Percentiles rank a stretch among this genome's conserved stretches.
phyloP scores from a whole-genome alignment of 2,113 vertebrate genomes.

The Dermatemys mawii region DNA sequence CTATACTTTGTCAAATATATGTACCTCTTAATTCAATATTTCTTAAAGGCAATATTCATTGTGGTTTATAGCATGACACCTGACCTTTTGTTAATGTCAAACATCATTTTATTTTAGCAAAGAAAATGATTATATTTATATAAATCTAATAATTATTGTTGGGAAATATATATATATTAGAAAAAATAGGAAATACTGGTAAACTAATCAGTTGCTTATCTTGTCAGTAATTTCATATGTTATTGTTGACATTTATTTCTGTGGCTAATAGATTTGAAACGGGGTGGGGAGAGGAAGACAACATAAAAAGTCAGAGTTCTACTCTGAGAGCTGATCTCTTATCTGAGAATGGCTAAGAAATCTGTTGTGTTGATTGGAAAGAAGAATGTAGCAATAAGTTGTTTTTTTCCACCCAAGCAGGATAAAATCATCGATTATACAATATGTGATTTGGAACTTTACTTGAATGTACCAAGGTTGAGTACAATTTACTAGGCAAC shows the following conservation, averaged over 20 bases:
- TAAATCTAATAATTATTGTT: slow-evolving; percentile 79
- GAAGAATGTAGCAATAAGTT: slow-evolving; percentile 52
- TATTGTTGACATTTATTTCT: slow-evolving; percentile 56
- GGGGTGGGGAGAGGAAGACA: background rate
- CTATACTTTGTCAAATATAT: slow-evolving; percentile 82
- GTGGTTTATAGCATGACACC: slow-evolving; percentile 75
- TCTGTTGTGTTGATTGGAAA: slow-evolving; percentile 44
- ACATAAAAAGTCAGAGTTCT: slow-evolving; percentile 6
- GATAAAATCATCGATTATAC: slow-evolving; percentile 26
- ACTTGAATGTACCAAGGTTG: slow-evolving; percentile 54
- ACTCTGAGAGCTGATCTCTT: background rate
- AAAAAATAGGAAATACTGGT: slow-evolving; percentile 55
- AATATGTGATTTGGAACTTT: slow-evolving; percentile 32
- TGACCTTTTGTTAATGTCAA: slow-evolving; percentile 84
- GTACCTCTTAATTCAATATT: slow-evolving; percentile 81
- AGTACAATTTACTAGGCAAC: slow-evolving; percentile 43
- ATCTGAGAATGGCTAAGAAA: background rate
- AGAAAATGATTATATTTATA: slow-evolving; percentile 77
- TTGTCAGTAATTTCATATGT: slow-evolving; percentile 49
- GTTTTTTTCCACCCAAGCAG: slow-evolving; percentile 48
- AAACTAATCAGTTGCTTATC: slow-evolving; percentile 54
- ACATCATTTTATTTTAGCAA: slow-evolving; percentile 72
- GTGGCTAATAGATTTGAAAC: background rate
- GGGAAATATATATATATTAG: slow-evolving; percentile 71
- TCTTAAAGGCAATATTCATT: slow-evolving; percentile 79